phyloP scores from a whole-genome alignment of 2,113 vertebrate species.

The Terrapene triunguis region DNA sequence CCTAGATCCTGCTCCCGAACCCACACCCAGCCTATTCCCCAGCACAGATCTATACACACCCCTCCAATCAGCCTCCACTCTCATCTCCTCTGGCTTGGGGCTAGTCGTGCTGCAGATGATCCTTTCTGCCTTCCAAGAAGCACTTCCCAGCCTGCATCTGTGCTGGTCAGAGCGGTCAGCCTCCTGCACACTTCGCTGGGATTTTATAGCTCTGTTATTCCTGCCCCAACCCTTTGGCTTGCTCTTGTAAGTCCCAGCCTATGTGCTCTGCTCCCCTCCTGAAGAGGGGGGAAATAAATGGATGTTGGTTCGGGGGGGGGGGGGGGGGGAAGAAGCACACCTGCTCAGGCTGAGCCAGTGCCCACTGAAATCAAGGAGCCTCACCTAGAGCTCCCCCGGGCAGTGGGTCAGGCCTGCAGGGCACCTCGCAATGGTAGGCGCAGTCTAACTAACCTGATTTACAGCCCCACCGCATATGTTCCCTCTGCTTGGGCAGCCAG shows the following conservation, averaged over 20 bases:
- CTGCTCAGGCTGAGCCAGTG: neutral
- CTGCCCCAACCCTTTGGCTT: constrained; percentile 32
- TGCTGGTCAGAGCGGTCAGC: constrained; percentile 38
- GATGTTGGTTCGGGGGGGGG: constrained; percentile 60
- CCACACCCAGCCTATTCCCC: too few species aligned
- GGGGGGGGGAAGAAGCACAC: neutral
- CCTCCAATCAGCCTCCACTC: neutral
- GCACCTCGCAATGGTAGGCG: neutral
- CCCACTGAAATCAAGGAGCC: neutral
- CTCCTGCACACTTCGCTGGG: constrained; percentile 49
- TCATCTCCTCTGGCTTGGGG: neutral
- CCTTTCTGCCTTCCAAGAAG: neutral
- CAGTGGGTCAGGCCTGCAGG: neutral
- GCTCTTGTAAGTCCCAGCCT: constrained; percentile 57
- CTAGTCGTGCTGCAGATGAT: too few species aligned
- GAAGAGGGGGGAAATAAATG: constrained; percentile 75
- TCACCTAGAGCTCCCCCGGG: neutral
- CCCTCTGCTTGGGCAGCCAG: neutral
- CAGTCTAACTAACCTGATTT: neutral
- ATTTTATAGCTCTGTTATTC: constrained; percentile 44
- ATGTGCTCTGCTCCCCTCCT: constrained; percentile 57
- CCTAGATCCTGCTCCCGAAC: neutral
- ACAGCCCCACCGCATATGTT: neutral
- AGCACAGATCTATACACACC: too few species aligned
- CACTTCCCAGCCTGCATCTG: neutral